These are phyloP conservation scores for Craterocephalus amniculus DNA, from an alignment of 2,797 vertebrate genomes.

Conservation along the genomic window DNA sequence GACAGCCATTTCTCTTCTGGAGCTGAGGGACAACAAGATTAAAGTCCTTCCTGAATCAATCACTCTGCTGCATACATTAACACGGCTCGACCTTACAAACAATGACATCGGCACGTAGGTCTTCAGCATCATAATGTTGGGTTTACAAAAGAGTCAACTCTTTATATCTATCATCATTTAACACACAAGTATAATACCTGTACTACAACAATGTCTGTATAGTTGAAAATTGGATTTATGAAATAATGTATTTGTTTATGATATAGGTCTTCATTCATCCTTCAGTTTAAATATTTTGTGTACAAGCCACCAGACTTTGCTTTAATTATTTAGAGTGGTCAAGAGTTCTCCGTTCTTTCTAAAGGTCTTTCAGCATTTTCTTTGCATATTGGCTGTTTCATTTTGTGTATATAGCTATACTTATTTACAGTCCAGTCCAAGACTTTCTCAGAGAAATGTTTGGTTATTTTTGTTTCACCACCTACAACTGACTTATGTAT, in stretches of 20 bases:
- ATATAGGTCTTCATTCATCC: too few species aligned
- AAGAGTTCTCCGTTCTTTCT: too few species aligned
- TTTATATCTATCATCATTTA: not conserved
- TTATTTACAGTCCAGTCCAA: too few species aligned
- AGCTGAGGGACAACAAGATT: slow-evolving; percentile 91
- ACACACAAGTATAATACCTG: not conserved
- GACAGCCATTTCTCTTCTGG: slow-evolving; percentile 83
- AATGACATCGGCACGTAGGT: slow-evolving; percentile 76
- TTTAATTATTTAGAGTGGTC: not conserved
- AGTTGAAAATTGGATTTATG: too few species aligned
- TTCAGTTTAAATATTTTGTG: not conserved
- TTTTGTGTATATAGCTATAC: too few species aligned
- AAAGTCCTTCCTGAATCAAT: slow-evolving; percentile 86
- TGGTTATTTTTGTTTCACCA: not conserved
- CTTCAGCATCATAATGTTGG: not conserved
- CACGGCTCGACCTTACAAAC: slow-evolving; percentile 87
- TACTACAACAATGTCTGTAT: too few species aligned
- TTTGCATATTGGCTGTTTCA: too few species aligned
- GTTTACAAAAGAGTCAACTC: not conserved
- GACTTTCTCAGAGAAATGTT: not conserved
- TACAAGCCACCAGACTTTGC: not conserved
- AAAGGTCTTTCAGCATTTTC: too few species aligned
- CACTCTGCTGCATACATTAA: slow-evolving; percentile 80
- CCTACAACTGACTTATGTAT: not conserved
- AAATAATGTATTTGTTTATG: too few species aligned